Evolutionary conservation across 1,140 invertebrate genomes (phyloP).

Genomic region (Apis cerana): DNA sequence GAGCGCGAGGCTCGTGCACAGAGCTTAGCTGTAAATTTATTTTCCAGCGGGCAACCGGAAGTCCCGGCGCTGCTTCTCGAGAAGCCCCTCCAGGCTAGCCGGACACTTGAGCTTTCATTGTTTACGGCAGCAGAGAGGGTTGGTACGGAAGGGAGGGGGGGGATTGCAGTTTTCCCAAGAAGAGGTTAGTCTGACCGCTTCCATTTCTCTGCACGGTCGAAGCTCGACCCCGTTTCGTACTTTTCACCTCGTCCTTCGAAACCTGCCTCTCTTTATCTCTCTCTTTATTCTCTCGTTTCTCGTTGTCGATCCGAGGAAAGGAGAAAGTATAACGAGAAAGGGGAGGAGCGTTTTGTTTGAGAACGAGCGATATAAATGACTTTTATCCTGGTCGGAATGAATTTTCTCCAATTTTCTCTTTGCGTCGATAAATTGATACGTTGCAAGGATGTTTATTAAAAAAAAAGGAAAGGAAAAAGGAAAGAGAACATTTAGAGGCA

Average conservation of each 20-base stretch:
- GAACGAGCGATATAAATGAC: conserved; percentile 9
- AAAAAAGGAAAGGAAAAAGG: too few relatives aligned
- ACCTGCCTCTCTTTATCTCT: neutral
- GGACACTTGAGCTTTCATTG: conserved; percentile 76
- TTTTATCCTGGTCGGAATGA: neutral
- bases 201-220: conserved; percentile 49
- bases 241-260: conserved; percentile 54
- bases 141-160: neutral
- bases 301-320: neutral
- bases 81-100: conserved; percentile 50
- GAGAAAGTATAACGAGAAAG: neutral
- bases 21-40: conserved; percentile 76
- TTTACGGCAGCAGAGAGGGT: conserved; percentile 66
- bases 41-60: conserved; percentile 65
- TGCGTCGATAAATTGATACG: too few relatives aligned
- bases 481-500: neutral
- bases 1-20: conserved; percentile 33
- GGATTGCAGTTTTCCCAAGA: conserved; percentile 41
- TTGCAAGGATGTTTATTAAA: too few relatives aligned
- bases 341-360: neutral
- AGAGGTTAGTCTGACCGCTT: conserved; percentile 59
- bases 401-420: neutral
- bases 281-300: neutral
- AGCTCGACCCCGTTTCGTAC: conserved; percentile 57
- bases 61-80: conserved; percentile 55